Conservation (phyloP, 1,140 invertebrate genomes). For the Drosophila suzukii region DNA sequence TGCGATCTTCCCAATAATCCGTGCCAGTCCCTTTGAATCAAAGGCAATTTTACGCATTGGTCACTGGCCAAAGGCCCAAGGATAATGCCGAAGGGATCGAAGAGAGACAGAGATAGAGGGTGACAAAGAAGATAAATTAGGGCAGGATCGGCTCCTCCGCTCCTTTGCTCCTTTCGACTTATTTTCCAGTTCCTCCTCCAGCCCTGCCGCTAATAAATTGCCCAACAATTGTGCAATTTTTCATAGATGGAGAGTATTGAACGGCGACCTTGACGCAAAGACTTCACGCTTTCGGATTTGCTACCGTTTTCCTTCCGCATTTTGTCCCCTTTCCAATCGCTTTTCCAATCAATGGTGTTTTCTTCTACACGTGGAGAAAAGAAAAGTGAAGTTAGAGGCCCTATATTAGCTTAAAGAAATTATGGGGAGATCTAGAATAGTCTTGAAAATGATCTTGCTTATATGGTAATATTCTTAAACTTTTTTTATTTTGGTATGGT, state of each 20-base stretch:
- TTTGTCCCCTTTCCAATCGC: conserved; percentile 22
- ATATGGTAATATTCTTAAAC: too few species aligned
- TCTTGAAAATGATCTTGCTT: too few species aligned
- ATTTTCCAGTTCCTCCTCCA: conserved; percentile 16
- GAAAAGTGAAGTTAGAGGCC: not conserved
- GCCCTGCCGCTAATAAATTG: conserved; percentile 65
- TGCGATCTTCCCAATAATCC: conserved; percentile 55
- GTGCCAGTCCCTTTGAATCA: conserved; percentile 52
- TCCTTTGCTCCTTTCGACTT: conserved; percentile 2
- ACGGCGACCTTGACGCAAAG: conserved; percentile 18
- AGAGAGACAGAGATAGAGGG: not conserved
- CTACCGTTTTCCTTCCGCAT: conserved; percentile 50
- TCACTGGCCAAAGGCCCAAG: conserved; percentile 35
- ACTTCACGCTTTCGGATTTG: conserved; percentile 74
- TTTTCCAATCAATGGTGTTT: conserved; percentile 25
- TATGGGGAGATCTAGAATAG: too few species aligned
- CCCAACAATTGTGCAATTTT: conserved; percentile 77
- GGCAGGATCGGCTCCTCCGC: conserved; percentile 15
- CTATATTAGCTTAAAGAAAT: too few species aligned
- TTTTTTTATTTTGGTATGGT: too few species aligned
- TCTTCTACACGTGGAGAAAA: conserved; percentile 6
- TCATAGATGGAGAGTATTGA: conserved; percentile 54
- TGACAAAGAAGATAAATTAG: conserved; percentile 63
- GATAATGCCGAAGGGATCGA: conserved; percentile 8
- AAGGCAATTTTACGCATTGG: conserved; percentile 76